Evolutionary conservation across 2,888 invertebrate genomes (phyloP).

Genomic region (Andrena fulva): DNA sequence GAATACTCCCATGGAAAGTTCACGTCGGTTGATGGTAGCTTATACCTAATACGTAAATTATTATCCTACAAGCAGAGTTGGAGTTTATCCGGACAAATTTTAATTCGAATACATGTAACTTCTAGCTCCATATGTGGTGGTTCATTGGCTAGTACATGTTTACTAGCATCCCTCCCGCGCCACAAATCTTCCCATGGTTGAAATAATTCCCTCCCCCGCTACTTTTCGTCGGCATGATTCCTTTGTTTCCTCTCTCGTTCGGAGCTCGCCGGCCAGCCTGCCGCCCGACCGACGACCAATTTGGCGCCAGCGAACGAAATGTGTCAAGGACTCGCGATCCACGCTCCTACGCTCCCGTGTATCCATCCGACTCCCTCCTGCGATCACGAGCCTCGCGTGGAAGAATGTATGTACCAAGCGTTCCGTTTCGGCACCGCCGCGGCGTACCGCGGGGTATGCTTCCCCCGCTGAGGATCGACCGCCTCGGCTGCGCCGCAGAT

Average conservation of each 20-base stretch:
- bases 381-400: constrained; percentile 30
- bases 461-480: neutral
- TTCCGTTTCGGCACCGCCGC: constrained; percentile 16
- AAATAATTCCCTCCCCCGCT: constrained; percentile 40
- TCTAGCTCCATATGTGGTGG: too few relatives aligned
- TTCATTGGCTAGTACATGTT: constrained; percentile 5
- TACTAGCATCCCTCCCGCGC: neutral
- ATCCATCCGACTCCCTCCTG: constrained; percentile 29
- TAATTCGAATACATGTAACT: too few relatives aligned
- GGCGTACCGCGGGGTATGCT: neutral
- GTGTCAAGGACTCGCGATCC: constrained; percentile 80
- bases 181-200: constrained; percentile 44
- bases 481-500: constrained; percentile 21
- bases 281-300: constrained; percentile 76
- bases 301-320: constrained; percentile 81
- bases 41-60: too few relatives aligned
- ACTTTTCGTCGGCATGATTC: constrained; percentile 41
- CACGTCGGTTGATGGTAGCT: too few relatives aligned
- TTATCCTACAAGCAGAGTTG: too few relatives aligned
- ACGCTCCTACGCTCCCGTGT: constrained; percentile 37
- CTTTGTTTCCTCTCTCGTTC: constrained; percentile 64
- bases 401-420: constrained; percentile 19
- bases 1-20: too few relatives aligned
- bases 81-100: too few relatives aligned
- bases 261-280: constrained; percentile 49